Evolutionary conservation across 2,797 vertebrate species (phyloP).

Genomic region (Parauchenoglanis ngamensis): DNA sequence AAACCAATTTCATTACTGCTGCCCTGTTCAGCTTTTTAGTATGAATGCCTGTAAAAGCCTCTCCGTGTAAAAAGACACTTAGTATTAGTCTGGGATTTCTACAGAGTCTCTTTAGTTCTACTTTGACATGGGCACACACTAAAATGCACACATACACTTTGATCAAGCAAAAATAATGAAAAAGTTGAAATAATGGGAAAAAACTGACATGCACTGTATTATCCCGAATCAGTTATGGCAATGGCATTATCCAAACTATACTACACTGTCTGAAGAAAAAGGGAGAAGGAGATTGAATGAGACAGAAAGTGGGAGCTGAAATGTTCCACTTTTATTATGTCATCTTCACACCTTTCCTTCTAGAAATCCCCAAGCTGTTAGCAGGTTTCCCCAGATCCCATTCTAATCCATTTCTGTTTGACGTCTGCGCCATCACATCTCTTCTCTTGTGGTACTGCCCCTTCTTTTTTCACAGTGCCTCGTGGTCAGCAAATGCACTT

Average conservation of each 20-base stretch:
- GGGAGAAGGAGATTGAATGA: constrained; percentile 5
- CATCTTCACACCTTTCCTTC: constrained; percentile 2
- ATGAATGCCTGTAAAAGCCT: not conserved
- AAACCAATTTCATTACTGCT: not conserved
- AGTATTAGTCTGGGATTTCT: not conserved
- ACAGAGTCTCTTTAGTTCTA: not conserved
- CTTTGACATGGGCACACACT: not conserved
- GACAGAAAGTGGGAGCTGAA: constrained; percentile 12
- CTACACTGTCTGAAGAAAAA: not conserved
- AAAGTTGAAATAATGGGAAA: not conserved
- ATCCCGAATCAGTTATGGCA: not conserved
- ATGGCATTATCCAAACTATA: not conserved
- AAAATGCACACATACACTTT: not conserved
- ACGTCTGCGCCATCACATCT: not conserved
- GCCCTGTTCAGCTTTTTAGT: not conserved
- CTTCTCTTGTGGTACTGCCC: not conserved
- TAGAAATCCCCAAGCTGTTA: constrained; percentile 19
- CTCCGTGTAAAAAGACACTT: not conserved
- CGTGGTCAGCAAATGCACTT: not conserved
- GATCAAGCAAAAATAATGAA: not conserved
- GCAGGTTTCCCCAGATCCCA: not conserved
- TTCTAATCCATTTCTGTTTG: not conserved
- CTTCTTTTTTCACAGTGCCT: not conserved
- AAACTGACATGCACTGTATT: not conserved
- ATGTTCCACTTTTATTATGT: constrained; percentile 29